Evolutionary conservation across 2,113 vertebrate genomes (phyloP).

Genomic region (Salvelinus sp.): DNA sequence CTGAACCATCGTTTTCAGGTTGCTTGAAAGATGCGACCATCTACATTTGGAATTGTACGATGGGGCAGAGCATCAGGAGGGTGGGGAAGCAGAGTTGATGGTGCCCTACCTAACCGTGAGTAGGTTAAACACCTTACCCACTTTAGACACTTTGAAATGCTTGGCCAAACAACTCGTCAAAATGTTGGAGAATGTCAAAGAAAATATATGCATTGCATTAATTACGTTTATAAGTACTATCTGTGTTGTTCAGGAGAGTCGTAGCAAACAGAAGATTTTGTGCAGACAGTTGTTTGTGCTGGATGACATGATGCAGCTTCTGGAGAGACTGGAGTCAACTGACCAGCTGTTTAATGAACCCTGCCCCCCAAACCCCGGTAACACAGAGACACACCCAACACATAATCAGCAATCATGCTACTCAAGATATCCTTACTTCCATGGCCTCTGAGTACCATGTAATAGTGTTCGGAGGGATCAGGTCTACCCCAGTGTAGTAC

Average conservation of each 20-base stretch:
- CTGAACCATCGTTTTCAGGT: conserved; percentile 37
- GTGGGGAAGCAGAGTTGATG: conserved; percentile 50
- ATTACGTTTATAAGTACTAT: no score
- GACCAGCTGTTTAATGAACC: conserved; percentile 56
- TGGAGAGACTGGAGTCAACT: conserved; percentile 61
- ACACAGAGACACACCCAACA: neutral
- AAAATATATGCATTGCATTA: no score
- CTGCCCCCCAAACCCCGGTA: conserved; percentile 57
- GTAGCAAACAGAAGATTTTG: conserved; percentile 70
- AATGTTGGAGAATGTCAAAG: no score
- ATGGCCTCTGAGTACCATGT: no score
- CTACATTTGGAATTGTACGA: conserved; percentile 35
- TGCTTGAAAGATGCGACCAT: conserved; percentile 61
- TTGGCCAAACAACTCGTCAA: no score
- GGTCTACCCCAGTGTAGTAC: neutral
- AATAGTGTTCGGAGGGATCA: no score
- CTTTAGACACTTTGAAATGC: no score
- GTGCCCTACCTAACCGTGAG: conserved; percentile 63
- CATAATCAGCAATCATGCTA: no score
- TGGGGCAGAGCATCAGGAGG: conserved; percentile 51
- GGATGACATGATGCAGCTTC: conserved; percentile 65
- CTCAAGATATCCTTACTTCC: neutral
- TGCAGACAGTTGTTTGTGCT: conserved; percentile 68
- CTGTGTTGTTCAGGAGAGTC: conserved; percentile 58
- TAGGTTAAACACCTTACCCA: no score